Conservation (phyloP, 2,113 vertebrate genomes). For the Plecturocebus donacophilus region DNA sequence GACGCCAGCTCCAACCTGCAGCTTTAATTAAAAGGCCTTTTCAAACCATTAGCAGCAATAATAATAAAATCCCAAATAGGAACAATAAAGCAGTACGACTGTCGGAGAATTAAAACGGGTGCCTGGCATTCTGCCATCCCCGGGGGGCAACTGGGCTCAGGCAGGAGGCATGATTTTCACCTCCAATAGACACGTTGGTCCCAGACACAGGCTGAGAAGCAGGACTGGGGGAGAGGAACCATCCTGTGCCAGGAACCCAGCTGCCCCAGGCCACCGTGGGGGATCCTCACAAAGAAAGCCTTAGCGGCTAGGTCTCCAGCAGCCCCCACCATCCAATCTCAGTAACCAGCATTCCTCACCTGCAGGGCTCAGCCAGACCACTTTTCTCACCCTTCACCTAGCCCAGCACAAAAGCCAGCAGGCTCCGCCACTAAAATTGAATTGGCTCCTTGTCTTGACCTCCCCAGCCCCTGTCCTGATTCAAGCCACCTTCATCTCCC, state of each 20-base stretch:
- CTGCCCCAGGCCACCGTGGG: too few relatives aligned
- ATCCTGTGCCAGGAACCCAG: not conserved
- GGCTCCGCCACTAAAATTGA: not conserved
- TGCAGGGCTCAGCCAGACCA: not conserved
- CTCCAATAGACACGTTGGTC: constrained; percentile 63
- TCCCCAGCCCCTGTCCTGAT: not conserved
- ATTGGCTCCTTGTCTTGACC: not conserved
- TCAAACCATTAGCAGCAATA: constrained; percentile 77
- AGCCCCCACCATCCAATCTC: not conserved
- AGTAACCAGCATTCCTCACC: not conserved
- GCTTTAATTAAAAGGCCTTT: constrained; percentile 81
- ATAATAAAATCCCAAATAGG: constrained; percentile 79
- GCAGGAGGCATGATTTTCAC: constrained; percentile 69
- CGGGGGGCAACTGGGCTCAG: constrained; percentile 55
- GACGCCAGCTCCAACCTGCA: constrained; percentile 54
- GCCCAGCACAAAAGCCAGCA: not conserved
- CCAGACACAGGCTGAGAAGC: not conserved
- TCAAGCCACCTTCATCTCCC: not conserved
- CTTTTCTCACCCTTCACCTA: not conserved
- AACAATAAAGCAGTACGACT: constrained; percentile 71
- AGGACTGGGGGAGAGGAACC: not conserved
- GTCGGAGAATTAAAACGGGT: constrained; percentile 69
- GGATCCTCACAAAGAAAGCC: not conserved
- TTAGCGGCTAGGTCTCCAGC: not conserved
- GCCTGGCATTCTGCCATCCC: constrained; percentile 68